phyloP scores from a whole-genome alignment of 1,140 invertebrate species.

The Matsumurasca onukii region DNA sequence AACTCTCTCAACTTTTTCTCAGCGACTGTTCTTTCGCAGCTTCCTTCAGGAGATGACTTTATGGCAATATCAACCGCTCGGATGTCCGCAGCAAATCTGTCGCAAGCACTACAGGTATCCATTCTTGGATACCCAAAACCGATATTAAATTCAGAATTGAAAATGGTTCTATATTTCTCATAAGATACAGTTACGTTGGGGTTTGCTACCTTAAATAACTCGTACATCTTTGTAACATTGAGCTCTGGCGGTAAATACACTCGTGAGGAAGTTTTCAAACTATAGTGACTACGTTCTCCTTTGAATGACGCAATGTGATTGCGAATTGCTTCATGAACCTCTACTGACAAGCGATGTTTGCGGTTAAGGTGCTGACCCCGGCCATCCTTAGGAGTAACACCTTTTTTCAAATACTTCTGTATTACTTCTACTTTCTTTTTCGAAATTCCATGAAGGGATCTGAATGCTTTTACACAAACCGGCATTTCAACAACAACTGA shows the following conservation, averaged over 20 bases:
- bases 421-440: too few relatives aligned
- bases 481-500: too few relatives aligned
- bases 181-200: too few relatives aligned
- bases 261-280: too few relatives aligned
- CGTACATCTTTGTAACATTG: too few relatives aligned
- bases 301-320: neutral
- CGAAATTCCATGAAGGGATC: too few relatives aligned
- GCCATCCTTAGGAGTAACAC: too few relatives aligned
- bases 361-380: neutral
- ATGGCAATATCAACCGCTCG: too few relatives aligned
- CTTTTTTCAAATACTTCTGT: too few relatives aligned
- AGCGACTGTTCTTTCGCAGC: neutral
- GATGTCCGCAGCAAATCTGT: conserved; percentile 20
- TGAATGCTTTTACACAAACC: too few relatives aligned
- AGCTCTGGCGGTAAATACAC: too few relatives aligned
- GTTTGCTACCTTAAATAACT: too few relatives aligned
- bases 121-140: conserved; percentile 41
- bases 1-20: conserved; percentile 3
- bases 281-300: neutral
- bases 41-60: neutral
- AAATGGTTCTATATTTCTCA: conserved; percentile 32
- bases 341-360: neutral
- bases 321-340: neutral
- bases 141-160: conserved; percentile 40
- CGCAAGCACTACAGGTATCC: conserved; percentile 41